These are phyloP conservation scores for Agrypnia vestita DNA, from an alignment of 1,140 invertebrate species.

Conservation along the genomic window DNA sequence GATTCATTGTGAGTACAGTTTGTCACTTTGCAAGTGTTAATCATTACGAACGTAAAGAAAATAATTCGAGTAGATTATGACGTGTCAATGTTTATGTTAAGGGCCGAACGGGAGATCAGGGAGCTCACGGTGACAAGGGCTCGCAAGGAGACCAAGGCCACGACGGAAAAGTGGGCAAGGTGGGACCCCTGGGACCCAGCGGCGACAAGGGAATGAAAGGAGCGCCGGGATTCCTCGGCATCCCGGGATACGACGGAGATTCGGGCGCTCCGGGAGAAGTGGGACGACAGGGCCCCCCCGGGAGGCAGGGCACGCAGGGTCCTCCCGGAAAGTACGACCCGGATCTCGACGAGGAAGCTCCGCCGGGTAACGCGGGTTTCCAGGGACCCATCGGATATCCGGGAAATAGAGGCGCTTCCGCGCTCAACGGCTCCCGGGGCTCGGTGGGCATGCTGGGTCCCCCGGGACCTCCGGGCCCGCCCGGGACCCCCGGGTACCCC, in stretches of 20 bases:
- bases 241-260: conserved; percentile 78
- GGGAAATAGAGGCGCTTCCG: conserved; percentile 65
- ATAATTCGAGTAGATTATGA: neutral
- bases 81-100: conserved; percentile 37
- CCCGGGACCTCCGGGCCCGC: conserved; percentile 76
- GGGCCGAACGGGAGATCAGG: conserved; percentile 70
- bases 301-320: conserved; percentile 81
- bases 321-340: conserved; percentile 83
- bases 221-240: conserved; percentile 83
- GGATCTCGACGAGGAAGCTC: conserved; percentile 78
- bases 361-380: conserved; percentile 80
- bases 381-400: conserved; percentile 74
- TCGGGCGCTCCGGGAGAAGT: conserved; percentile 80
- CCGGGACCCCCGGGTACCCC: conserved; percentile 73
- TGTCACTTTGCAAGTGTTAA: neutral
- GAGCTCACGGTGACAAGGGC: conserved; percentile 73
- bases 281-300: conserved; percentile 80
- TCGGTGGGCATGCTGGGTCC: conserved; percentile 76
- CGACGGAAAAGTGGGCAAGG: conserved; percentile 63
- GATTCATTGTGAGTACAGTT: conserved; percentile 69
- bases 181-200: conserved; percentile 72
- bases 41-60: neutral
- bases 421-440: conserved; percentile 71
- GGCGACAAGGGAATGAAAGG: conserved; percentile 88
- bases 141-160: conserved; percentile 75